Evolutionary conservation across 2,888 invertebrate species (phyloP).

Genomic region (Lithophane semibrunnea): DNA sequence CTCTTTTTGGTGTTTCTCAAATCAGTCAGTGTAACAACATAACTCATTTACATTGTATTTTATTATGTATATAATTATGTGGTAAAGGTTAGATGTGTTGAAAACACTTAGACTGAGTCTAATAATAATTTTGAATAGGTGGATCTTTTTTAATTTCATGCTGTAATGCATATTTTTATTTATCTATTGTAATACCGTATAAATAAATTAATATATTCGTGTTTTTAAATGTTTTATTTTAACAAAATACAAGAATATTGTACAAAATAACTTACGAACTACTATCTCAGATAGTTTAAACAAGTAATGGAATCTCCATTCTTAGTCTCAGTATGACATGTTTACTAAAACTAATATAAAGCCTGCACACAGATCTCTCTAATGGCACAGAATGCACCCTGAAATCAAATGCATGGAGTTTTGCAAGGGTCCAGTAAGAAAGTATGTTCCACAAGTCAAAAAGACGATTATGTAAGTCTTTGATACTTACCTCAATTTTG

Average conservation of each 20-base stretch:
- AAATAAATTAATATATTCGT: conserved; percentile 65
- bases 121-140: conserved; percentile 29
- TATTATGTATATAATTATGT: conserved; percentile 47
- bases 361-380: conserved; percentile 71
- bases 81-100: conserved; percentile 40
- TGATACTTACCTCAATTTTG: too few species aligned
- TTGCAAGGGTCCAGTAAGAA: conserved; percentile 11
- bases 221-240: conserved; percentile 67
- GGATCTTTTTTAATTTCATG: conserved; percentile 23
- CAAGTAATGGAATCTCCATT: conserved; percentile 49
- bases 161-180: conserved; percentile 21
- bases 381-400: conserved; percentile 76
- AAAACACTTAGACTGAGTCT: conserved; percentile 55
- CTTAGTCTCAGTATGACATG: conserved; percentile 46
- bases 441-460: conserved; percentile 4
- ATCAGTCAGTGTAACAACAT: conserved; percentile 28
- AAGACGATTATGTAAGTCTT: background rate
- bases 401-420: conserved; percentile 62
- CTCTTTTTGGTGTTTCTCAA: conserved; percentile 11
- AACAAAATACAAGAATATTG: conserved; percentile 73
- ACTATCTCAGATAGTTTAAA: conserved; percentile 74
- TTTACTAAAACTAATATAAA: conserved; percentile 58
- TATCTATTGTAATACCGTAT: conserved; percentile 25
- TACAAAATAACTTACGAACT: conserved; percentile 74
- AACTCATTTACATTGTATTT: conserved; percentile 19